phyloP scores from a whole-genome alignment of 2,797 vertebrate species.

The Chromis chromis region DNA sequence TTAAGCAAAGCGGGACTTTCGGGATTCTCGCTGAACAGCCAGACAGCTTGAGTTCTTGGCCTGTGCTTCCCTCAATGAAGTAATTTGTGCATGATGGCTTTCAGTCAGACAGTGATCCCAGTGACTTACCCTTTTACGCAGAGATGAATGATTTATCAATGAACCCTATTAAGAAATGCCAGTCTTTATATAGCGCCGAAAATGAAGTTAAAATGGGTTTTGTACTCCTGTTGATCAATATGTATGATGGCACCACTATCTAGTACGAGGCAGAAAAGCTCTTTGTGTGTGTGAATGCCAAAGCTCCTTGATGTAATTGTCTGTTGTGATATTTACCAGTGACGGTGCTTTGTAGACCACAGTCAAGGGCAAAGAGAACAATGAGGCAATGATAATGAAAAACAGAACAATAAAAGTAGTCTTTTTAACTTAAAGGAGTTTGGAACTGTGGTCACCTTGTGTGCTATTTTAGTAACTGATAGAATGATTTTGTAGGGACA shows the following conservation, averaged over 20 bases:
- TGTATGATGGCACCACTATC: conserved; percentile 65
- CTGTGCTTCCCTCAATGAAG: conserved; percentile 56
- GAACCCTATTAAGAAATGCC: conserved; percentile 84
- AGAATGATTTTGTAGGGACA: not conserved
- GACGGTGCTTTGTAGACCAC: conserved; percentile 40
- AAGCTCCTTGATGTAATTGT: conserved; percentile 60
- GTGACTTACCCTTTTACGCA: conserved; percentile 78
- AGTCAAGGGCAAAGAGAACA: conserved; percentile 58
- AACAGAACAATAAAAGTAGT: conserved; percentile 12
- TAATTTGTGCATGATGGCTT: conserved; percentile 72
- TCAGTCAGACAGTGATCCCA: conserved; percentile 67
- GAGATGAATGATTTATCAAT: conserved; percentile 89
- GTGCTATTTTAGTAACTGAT: not conserved
- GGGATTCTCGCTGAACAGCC: conserved; percentile 39
- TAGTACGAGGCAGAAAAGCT: conserved; percentile 49
- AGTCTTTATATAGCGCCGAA: conserved; percentile 74
- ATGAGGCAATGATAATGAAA: conserved; percentile 16
- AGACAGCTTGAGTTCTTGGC: conserved; percentile 36
- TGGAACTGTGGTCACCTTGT: not conserved
- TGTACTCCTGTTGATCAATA: conserved; percentile 79
- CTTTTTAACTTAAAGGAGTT: conserved; percentile 12
- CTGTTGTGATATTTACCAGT: conserved; percentile 66
- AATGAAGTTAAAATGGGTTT: conserved; percentile 82
- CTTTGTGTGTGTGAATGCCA: conserved; percentile 73
- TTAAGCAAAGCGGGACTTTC: conserved; percentile 45